Percentiles rank a stretch among this genome's conserved stretches.
Conservation (phyloP, 2,113 vertebrate species). For the Morone chrysops region DNA sequence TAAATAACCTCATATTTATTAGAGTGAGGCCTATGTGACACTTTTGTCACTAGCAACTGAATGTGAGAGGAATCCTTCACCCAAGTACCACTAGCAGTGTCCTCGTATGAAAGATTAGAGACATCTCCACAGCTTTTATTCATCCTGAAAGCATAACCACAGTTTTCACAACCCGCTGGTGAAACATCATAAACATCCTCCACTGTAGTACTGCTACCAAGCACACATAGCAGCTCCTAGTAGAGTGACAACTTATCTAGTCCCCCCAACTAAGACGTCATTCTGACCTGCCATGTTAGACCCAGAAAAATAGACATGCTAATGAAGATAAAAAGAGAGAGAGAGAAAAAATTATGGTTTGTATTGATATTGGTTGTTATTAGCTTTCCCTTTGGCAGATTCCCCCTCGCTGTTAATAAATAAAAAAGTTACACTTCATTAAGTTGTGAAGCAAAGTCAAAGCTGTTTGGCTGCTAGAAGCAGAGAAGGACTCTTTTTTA, state of each 20-base stretch:
- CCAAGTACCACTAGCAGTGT: background rate
- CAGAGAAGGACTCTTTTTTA: slow-evolving; percentile 1
- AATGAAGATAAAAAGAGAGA: slow-evolving; percentile 20
- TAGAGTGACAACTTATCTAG: slow-evolving; percentile 13
- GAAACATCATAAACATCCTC: slow-evolving; percentile 31
- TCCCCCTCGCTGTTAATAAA: background rate
- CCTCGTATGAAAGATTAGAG: slow-evolving; percentile 19
- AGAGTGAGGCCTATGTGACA: slow-evolving; percentile 19
- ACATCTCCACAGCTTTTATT: slow-evolving; percentile 34
- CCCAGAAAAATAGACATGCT: slow-evolving; percentile 18
- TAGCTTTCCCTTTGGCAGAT: slow-evolving; percentile 24
- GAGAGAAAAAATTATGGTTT: background rate
- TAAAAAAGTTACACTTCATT: slow-evolving; percentile 4
- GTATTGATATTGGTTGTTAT: slow-evolving; percentile 14
- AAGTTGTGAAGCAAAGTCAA: slow-evolving; percentile 27
- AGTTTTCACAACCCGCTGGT: slow-evolving; percentile 28
- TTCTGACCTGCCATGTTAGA: slow-evolving; percentile 21
- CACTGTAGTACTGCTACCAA: slow-evolving; percentile 15
- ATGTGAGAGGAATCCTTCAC: background rate
- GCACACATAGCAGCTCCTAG: slow-evolving; percentile 1
- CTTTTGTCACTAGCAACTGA: background rate
- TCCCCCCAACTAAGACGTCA: background rate
- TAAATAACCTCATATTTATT: background rate
- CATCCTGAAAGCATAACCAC: slow-evolving; percentile 17
- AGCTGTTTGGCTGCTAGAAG: background rate